Conservation (phyloP, 2,113 vertebrate species). For the Brachyhypopomus occidentalis region DNA sequence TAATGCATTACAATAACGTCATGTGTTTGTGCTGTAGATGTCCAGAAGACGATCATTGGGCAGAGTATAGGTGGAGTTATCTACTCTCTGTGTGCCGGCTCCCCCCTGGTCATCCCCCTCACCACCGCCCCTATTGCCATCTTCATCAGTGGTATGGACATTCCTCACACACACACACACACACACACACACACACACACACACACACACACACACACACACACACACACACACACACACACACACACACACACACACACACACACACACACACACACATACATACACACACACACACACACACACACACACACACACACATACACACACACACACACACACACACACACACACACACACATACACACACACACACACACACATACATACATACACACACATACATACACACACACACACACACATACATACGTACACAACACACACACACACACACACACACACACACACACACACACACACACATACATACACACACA, state of each 20-base stretch:
- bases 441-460: constrained; percentile 19
- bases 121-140: constrained; percentile 94
- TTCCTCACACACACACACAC: constrained; percentile 9
- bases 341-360: constrained; percentile 16
- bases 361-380: constrained; percentile 7
- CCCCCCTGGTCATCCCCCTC: constrained; percentile 91
- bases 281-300: constrained; percentile 15
- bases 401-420: constrained; percentile 10
- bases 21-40: constrained; percentile 74
- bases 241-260: neutral
- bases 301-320: constrained; percentile 10
- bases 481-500: constrained; percentile 12
- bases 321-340: constrained; percentile 22
- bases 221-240: constrained; percentile 16
- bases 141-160: constrained; percentile 88
- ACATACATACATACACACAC: no score
- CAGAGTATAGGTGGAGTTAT: constrained; percentile 95
- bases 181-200: constrained; percentile 20
- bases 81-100: constrained; percentile 92
- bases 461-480: constrained; percentile 18
- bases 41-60: constrained; percentile 92
- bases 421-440: no score
- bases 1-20: neutral
- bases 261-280: constrained; percentile 21
- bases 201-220: constrained; percentile 18